Conservation (phyloP, 2,888 invertebrate species). For the Agrotis ipsilon region DNA sequence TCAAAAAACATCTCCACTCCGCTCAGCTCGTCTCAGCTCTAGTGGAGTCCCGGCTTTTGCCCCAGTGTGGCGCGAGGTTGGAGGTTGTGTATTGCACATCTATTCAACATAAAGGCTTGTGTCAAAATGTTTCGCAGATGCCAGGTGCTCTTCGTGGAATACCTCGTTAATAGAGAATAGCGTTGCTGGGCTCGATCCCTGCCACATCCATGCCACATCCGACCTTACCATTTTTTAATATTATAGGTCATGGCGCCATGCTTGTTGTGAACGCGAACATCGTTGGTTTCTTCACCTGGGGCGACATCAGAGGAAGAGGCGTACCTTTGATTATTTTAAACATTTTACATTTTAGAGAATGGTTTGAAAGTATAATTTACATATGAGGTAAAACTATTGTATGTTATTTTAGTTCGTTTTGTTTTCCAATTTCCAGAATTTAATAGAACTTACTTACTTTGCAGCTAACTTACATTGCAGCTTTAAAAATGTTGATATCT, state of each 20-base stretch:
- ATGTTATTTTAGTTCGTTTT: constrained; percentile 7
- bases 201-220: no score
- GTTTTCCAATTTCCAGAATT: background rate
- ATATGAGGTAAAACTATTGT: constrained; percentile 25
- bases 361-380: constrained; percentile 72
- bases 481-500: background rate
- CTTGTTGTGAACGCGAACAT: constrained; percentile 67
- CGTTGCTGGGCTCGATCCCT: no score
- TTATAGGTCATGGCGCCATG: constrained; percentile 79
- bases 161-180: no score
- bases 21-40: no score
- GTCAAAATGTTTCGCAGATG: no score
- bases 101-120: no score
- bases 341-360: constrained; percentile 71
- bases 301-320: constrained; percentile 70
- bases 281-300: constrained; percentile 81
- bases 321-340: constrained; percentile 75
- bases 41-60: no score
- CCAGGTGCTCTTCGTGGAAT: no score
- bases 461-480: background rate
- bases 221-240: background rate
- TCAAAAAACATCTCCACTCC: no score
- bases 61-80: no score
- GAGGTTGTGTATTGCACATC: no score
- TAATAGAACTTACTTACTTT: background rate